Evolutionary conservation across 2,888 invertebrate genomes (phyloP), one percentile per base, ranked within the genome.

Genomic region (Falcaria lacertinaria): DNA sequence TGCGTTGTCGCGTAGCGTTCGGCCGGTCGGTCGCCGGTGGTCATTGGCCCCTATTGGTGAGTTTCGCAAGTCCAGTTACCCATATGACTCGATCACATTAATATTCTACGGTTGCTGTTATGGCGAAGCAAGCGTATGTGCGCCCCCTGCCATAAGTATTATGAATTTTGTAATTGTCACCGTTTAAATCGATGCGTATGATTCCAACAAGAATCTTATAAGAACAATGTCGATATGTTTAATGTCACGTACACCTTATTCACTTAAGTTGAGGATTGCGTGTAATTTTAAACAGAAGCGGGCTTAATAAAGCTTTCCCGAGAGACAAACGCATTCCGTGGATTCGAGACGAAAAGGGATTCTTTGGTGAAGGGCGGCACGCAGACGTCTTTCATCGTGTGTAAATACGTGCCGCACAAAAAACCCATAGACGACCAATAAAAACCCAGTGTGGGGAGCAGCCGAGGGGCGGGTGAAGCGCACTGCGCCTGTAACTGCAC

Each of bases 31-130:
- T 73, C 71, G 69, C 64, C 61, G 45, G 65, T 87, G 88, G 88
- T 89, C 88, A 87, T 80, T 87, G 88, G 80, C 88, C 87, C 60
- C 81, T 67, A 68, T 67, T 76, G 83, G 80, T 84, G 64, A 82
- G 86, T 85, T 87, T 85, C 79, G 87, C 84, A 82, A 87, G 84
- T 86, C 85, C 88, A 81, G 88, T 85, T 87, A 86, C 69, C 80
- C 76, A 81, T 77, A 74, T 77, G 80, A 80, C 72, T 74, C 76
- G 74, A 67, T 69, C 80, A 71, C 81, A 87, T 88, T 87, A 86
- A 84, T 87, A 88, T 88, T 87, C 88, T 72, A 67, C 73, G 58
- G 74, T 65, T 72, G 85, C 67, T 77, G 74, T 69, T 79, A 77
- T 82, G 80, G 80, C 77, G 68, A 77, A 78, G 74, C 73, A 77